Conservation (phyloP, 2,888 invertebrate genomes). For the Allolobophora icterica region DNA sequence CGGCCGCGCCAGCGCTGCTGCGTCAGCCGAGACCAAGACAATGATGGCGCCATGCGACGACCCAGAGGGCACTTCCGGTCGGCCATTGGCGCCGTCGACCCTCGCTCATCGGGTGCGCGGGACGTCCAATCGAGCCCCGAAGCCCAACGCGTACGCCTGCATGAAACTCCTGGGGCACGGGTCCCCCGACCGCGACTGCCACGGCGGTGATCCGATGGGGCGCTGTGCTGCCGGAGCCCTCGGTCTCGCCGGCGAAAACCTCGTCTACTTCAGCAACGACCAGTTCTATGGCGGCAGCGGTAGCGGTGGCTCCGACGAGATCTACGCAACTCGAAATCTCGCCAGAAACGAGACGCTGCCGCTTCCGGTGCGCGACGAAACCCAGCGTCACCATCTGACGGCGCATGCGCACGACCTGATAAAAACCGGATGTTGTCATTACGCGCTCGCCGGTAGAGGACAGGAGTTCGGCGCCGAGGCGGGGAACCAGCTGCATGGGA, state of each 20-base stretch:
- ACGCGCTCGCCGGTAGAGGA: neutral
- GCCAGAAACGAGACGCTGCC: neutral
- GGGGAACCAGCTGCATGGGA: neutral
- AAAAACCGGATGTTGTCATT: neutral
- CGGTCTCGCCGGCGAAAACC: neutral
- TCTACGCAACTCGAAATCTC: neutral
- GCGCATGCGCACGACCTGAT: neutral
- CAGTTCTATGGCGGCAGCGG: neutral
- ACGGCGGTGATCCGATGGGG: neutral
- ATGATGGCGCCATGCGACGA: constrained; percentile 20
- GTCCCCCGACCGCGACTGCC: constrained; percentile 3
- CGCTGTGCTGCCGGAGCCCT: neutral
- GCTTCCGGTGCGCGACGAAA: neutral
- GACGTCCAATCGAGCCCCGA: constrained; percentile 18
- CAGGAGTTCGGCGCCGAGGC: neutral
- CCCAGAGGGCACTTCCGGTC: neutral
- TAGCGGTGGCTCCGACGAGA: neutral
- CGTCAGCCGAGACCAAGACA: constrained; percentile 13
- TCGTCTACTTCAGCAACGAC: neutral
- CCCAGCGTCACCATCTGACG: neutral
- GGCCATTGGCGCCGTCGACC: neutral
- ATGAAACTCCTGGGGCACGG: constrained; percentile 32
- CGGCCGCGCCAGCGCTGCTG: neutral
- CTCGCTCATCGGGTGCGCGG: constrained; percentile 23
- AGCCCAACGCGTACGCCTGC: constrained; percentile 36